A percentile compares a stretch with the other conserved stretches of the same genome.
phyloP scores from a whole-genome alignment of 2,113 vertebrate species.

The Sturnira hondurensis region DNA sequence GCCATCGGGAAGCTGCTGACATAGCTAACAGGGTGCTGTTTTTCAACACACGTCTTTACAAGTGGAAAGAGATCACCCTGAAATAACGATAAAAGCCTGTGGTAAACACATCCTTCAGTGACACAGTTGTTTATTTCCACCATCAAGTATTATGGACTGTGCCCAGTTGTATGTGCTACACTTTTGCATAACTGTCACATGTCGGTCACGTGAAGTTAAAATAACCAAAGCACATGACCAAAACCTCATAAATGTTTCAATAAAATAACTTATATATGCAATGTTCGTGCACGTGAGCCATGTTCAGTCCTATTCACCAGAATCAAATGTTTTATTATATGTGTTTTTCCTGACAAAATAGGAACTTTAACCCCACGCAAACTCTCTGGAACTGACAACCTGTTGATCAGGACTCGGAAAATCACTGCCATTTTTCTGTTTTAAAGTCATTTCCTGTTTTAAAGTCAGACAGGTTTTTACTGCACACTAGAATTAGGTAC shows the following conservation, averaged over 20 bases:
- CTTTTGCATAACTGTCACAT: too few species aligned
- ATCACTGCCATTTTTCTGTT: not conserved
- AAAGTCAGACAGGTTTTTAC: constrained; percentile 3
- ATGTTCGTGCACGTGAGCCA: not conserved
- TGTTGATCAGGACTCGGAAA: not conserved
- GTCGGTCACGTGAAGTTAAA: not conserved
- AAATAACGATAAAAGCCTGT: not conserved
- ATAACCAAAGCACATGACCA: not conserved
- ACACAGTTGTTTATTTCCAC: too few species aligned
- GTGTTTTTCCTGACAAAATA: not conserved
- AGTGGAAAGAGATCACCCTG: not conserved
- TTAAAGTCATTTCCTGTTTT: constrained; percentile 36
- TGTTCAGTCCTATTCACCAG: not conserved
- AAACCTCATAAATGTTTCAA: not conserved
- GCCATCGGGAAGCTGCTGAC: not conserved
- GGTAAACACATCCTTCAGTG: not conserved
- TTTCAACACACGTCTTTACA: too few species aligned
- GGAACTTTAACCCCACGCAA: not conserved
- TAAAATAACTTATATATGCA: not conserved
- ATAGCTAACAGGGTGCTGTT: not conserved
- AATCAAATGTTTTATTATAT: not conserved
- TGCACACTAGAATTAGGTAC: not conserved
- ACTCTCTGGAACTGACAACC: not conserved
- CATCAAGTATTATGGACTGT: too few species aligned
- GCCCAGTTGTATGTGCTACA: not conserved